Evolutionary conservation across 2,888 invertebrate species (phyloP), one percentile per base, ranked within the genome.

Genomic region (Phyllotreta cruciferae): DNA sequence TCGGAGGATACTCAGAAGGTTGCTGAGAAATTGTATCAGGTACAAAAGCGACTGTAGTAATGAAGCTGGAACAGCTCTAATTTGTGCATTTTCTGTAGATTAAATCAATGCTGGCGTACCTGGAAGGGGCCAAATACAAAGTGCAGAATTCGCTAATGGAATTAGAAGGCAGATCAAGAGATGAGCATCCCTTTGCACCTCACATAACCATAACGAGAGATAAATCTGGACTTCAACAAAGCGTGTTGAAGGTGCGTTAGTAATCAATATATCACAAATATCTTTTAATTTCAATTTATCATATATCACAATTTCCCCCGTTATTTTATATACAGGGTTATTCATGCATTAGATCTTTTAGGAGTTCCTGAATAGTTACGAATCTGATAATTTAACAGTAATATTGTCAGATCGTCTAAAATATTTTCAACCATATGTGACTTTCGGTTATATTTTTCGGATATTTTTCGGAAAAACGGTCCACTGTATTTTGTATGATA

Each of bases 61-160:
- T 7, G 8, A 42, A 42, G 11, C 11, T 6, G 11, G 11, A 56
- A 24, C 34, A 6, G 14, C 34, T 13, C n/a, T 34, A 24, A 7
- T 83, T 83, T 24, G 24, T 24, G 24, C 24, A 24, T 24, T 24
- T 24, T 24, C 24, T 24, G 24, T 81, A 96, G 96, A 94, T 96
- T 86, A 89, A 92, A 77, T 93, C 94, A 13, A 95, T 95, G 92
- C 83, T 96, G 70, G 91, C 94, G 9, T 96, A 95, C 79, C 83
- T 96, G 75, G 96, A 96, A 81, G 96, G 95, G 3, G 90, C 94
- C 8, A 87, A 93, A 71, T 92, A 90, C 79, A 96, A 97, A 83
- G 88, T 96, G 49, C 90, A 93, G 61, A 89, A 90, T 55, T 91
- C 91, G 35, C 81, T 96, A 54, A 88, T 90, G 60, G 94, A 94